Evolutionary conservation across 2,113 vertebrate genomes (phyloP).

Genomic region (Chrysemys picta): DNA sequence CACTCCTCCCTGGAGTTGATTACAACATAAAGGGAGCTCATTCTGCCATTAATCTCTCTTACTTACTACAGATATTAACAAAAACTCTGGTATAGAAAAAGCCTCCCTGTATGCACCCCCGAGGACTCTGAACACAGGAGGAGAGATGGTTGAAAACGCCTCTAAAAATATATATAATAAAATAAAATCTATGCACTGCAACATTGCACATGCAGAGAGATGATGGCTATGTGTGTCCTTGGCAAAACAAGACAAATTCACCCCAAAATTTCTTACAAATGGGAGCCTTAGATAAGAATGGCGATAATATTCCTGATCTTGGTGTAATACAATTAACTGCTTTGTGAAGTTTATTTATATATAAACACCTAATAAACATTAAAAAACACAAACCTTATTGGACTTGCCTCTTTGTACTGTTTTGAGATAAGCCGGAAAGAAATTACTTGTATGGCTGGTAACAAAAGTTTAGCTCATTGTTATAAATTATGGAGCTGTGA

Average conservation of each 20-base stretch:
- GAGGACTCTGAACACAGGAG: background rate
- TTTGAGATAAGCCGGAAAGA: background rate
- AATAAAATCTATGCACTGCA: background rate
- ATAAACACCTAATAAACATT: background rate
- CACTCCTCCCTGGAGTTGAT: background rate
- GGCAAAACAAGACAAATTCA: background rate
- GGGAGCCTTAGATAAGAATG: background rate
- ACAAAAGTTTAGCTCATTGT: background rate
- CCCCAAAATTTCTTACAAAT: background rate
- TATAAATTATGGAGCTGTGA: background rate
- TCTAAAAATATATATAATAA: background rate
- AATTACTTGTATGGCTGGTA: background rate
- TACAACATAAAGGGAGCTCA: background rate
- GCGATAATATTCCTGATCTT: accelerated
- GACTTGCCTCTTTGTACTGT: background rate
- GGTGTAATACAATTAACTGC: background rate
- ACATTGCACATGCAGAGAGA: background rate
- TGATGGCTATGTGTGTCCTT: background rate
- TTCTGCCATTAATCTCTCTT: background rate
- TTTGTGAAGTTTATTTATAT: background rate
- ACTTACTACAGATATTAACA: background rate
- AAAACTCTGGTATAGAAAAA: background rate
- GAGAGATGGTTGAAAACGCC: background rate
- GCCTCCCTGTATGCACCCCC: background rate
- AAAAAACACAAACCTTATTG: background rate